A percentile compares a stretch with the other conserved stretches of the same genome.
Conservation (phyloP, 2,113 vertebrate species). For the Entomyzon cyanotis region DNA sequence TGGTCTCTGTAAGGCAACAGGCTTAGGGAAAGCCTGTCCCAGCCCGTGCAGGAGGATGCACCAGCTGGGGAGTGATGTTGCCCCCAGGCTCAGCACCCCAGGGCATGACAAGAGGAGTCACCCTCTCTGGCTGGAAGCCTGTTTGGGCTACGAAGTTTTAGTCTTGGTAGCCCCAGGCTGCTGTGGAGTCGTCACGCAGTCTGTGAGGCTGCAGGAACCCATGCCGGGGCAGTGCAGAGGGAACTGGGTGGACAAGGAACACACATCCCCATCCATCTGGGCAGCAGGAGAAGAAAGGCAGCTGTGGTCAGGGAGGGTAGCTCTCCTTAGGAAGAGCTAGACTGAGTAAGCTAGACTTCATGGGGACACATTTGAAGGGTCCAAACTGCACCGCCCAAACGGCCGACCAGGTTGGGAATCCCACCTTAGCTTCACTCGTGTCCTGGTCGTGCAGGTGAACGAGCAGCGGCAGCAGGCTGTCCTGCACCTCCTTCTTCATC, state of each 20-base stretch:
- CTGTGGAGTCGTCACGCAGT: neutral
- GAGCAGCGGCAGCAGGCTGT: neutral
- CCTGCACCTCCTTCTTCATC: neutral
- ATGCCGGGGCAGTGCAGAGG: rapidly evolving
- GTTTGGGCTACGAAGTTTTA: rapidly evolving
- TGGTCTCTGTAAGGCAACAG: neutral
- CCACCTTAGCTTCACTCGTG: neutral
- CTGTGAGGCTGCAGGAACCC: neutral
- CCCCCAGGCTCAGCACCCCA: neutral
- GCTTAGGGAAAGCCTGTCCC: neutral
- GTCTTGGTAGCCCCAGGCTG: neutral
- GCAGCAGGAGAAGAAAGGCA: neutral
- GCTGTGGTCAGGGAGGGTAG: neutral
- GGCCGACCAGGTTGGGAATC: rapidly evolving
- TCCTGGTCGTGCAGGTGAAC: neutral
- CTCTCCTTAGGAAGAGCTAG: neutral
- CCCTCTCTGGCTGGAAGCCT: neutral
- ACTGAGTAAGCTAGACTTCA: neutral
- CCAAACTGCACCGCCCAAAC: neutral
- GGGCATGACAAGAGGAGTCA: neutral
- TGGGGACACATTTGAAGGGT: neutral
- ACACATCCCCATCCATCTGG: rapidly evolving
- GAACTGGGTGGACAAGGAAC: neutral
- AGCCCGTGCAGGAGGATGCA: rapidly evolving
- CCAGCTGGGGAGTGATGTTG: neutral